phyloP scores from a whole-genome alignment of 2,888 invertebrate genomes.

The Drosophila colorata region DNA sequence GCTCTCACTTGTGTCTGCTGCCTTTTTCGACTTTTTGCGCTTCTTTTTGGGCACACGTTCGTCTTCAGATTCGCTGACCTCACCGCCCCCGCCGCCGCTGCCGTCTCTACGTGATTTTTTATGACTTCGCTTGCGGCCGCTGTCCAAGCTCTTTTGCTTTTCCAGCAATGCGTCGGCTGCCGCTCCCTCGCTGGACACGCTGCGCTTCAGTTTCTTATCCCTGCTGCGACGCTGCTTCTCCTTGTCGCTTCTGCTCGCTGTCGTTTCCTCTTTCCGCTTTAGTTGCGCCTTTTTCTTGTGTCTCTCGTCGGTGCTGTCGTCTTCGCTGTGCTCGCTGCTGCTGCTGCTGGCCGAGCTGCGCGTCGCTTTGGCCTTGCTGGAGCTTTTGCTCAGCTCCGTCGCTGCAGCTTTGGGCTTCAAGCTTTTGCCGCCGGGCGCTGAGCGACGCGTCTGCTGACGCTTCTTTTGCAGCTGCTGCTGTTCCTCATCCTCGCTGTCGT shows the following conservation, averaged over 20 bases:
- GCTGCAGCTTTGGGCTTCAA: conserved; percentile 28
- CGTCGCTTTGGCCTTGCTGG: conserved; percentile 39
- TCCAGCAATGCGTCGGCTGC: conserved; percentile 25
- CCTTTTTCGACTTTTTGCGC: conserved; percentile 86
- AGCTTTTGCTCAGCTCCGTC: conserved; percentile 41
- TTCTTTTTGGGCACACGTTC: conserved; percentile 86
- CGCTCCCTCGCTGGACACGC: conserved; percentile 44
- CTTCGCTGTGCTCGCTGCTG: conserved; percentile 74
- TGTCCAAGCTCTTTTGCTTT: conserved; percentile 36
- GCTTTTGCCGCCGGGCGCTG: conserved; percentile 64
- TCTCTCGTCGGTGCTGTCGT: conserved; percentile 83
- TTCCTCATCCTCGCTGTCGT: conserved; percentile 85
- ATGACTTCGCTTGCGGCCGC: conserved; percentile 63
- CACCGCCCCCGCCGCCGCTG: conserved; percentile 46
- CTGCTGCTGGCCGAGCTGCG: conserved; percentile 68
- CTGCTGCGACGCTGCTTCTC: conserved; percentile 48
- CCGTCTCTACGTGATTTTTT: conserved; percentile 67
- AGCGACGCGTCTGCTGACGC: conserved; percentile 32
- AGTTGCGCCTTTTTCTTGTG: conserved; percentile 50
- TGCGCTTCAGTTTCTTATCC: conserved; percentile 62
- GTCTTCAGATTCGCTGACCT: conserved; percentile 86
- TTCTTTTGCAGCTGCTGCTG: conserved; percentile 46
- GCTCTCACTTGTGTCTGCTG: conserved; percentile 86
- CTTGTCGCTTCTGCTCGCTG: conserved; percentile 23
- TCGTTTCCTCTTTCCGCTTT: conserved; percentile 44